A percentile compares a stretch with the other conserved stretches of the same genome.
These are phyloP conservation scores for Toxotes jaculatrix DNA, from an alignment of 2,113 vertebrate genomes.

Conservation along the genomic window DNA sequence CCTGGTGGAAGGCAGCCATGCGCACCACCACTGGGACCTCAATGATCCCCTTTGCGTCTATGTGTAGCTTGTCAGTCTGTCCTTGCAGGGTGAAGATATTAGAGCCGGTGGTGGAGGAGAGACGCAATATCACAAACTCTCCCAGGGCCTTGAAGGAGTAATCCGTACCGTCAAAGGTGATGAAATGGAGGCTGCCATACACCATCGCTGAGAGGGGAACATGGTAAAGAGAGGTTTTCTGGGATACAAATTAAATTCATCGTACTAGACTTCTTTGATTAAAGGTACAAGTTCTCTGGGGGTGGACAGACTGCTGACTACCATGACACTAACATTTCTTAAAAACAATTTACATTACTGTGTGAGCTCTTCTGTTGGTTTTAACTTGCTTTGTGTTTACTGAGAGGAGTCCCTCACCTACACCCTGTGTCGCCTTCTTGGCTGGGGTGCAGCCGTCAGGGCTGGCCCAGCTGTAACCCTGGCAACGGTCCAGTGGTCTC, in stretches of 20 bases:
- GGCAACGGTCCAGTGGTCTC: constrained; percentile 84
- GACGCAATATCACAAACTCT: constrained; percentile 85
- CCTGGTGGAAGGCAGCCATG: constrained; percentile 86
- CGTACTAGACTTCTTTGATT: background rate
- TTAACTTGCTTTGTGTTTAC: background rate
- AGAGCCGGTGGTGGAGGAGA: constrained; percentile 84
- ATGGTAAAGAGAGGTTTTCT: background rate
- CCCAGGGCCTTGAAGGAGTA: constrained; percentile 87
- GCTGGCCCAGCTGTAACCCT: constrained; percentile 76
- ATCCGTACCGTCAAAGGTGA: constrained; percentile 85
- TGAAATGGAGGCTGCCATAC: constrained; percentile 86
- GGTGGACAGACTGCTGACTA: background rate
- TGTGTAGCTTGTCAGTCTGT: constrained; percentile 74
- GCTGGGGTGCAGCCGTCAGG: constrained; percentile 25
- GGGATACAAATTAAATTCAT: background rate
- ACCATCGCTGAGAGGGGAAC: constrained; percentile 77
- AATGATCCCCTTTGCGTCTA: constrained; percentile 54
- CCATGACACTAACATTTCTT: too few relatives aligned
- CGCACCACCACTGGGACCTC: constrained; percentile 81
- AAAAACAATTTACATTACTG: too few relatives aligned
- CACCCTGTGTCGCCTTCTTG: constrained; percentile 71
- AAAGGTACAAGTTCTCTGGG: background rate
- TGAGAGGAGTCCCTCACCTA: constrained; percentile 77
- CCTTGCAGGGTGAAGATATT: constrained; percentile 90
- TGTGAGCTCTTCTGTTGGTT: background rate